Percentiles rank a stretch among this genome's conserved stretches.
Evolutionary conservation across 64 coral and sea anemone genomes (phyloP).

Genomic region (Montipora cactus): DNA sequence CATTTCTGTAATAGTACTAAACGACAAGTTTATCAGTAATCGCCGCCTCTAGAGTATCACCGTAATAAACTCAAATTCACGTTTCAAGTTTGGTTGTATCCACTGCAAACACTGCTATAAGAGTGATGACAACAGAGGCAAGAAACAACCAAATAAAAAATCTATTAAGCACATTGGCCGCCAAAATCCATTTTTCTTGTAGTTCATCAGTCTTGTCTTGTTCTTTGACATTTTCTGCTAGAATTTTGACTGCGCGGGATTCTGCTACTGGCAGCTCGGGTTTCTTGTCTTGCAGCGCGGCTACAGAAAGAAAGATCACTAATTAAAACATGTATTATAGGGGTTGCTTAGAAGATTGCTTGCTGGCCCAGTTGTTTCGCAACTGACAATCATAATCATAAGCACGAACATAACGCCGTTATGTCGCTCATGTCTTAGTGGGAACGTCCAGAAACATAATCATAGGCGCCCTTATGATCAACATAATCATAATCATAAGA

Average conservation of each 20-base stretch:
- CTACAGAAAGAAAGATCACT: background rate
- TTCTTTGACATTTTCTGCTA: constrained; percentile 74
- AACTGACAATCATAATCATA: too few species aligned
- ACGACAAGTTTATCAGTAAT: too few species aligned
- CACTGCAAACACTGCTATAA: constrained; percentile 74
- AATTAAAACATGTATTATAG: too few species aligned
- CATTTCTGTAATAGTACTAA: too few species aligned
- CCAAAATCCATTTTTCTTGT: constrained; percentile 80
- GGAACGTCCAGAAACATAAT: too few species aligned
- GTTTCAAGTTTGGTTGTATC: background rate
- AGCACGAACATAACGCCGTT: too few species aligned
- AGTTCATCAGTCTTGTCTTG: constrained; percentile 72
- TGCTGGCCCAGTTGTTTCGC: too few species aligned
- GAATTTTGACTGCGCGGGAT: constrained; percentile 71
- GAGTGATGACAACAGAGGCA: constrained; percentile 70
- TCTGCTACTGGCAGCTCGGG: constrained; percentile 46
- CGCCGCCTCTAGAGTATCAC: background rate
- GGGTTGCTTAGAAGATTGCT: too few species aligned
- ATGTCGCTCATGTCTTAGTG: too few species aligned
- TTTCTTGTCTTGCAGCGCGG: constrained; percentile 52
- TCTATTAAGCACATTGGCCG: constrained; percentile 89
- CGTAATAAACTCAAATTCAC: background rate
- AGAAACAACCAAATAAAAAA: constrained; percentile 90
- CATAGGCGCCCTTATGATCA: too few species aligned
- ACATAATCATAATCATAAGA: too few species aligned